A percentile compares a stretch with the other conserved stretches of the same genome.
phyloP scores from a whole-genome alignment of 2,797 vertebrate genomes.

The Aselliscus stoliczkanus region DNA sequence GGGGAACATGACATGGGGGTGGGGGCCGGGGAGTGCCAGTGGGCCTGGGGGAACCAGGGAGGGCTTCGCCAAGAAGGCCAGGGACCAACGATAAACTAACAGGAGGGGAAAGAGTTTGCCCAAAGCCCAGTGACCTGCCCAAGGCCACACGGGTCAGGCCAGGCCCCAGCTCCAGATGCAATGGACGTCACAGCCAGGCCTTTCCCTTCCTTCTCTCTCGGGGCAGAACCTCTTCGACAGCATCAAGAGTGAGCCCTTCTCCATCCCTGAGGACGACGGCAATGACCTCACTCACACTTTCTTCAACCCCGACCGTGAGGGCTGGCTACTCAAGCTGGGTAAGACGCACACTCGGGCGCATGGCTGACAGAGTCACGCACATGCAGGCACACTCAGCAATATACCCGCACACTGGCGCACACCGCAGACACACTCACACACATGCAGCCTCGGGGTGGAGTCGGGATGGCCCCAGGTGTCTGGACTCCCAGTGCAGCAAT shows the following conservation, averaged over 20 bases:
- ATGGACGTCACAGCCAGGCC: rapidly evolving
- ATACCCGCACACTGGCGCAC: rapidly evolving
- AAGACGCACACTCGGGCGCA: neutral
- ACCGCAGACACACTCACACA: rapidly evolving
- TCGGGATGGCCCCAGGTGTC: rapidly evolving
- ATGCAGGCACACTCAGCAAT: too few relatives aligned
- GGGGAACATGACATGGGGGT: rapidly evolving
- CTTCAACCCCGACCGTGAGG: slow-evolving; percentile 95
- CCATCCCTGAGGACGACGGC: slow-evolving; percentile 94
- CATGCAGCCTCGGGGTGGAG: rapidly evolving
- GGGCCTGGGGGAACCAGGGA: neutral
- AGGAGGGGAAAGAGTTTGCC: neutral
- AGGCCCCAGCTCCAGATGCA: neutral
- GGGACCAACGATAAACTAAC: neutral
- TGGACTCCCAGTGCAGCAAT: neutral
- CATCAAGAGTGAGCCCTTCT: slow-evolving; percentile 93
- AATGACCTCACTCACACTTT: slow-evolving; percentile 95
- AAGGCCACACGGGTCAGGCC: neutral
- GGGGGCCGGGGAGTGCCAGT: too few relatives aligned
- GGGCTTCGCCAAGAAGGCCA: neutral
- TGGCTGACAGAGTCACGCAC: neutral
- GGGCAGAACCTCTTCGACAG: slow-evolving; percentile 93
- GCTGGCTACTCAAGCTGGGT: slow-evolving; percentile 97
- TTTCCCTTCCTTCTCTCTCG: neutral
- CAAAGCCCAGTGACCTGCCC: neutral